Base-by-base conservation (phyloP, 2,888 invertebrate species). In the Limnephilus marmoratus region DNA sequence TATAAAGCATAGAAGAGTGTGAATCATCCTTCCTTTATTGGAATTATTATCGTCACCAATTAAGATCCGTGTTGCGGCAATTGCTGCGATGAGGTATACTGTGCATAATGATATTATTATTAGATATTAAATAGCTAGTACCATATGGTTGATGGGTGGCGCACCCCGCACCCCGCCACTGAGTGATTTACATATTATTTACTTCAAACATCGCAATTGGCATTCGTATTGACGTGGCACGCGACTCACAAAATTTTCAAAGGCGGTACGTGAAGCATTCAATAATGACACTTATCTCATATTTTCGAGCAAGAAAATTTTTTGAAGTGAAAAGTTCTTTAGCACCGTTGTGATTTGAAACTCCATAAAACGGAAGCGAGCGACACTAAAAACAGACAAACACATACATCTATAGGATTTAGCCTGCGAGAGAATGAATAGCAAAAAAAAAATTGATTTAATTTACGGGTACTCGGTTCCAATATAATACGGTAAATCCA, bases 131-230 rank as follows among this genome's bases (percentile, higher is more conserved):
- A 68, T 41, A 7, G 81, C 37, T 41, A 41, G 82, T 31, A 82
- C 88, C 92, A 90, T 90, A 82, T 92, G 92, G 92, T 45, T 88
- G 91, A 91, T 49, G 85, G 68, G 87, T n/a, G 68, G 37, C 90
- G 24, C 82, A 88, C 45, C 34, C 80, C 34, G n/a, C 90, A 80
- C 83, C 68, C 86, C 90, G 87, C 92, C 92, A 81, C 90, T 92
- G 93, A 88, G 91, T 91, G 93, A 93, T 93, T 93, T 93, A 93
- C 93, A 93, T 93, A 93, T 93, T 93, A 93, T 93, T 93, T 92
- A 92, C 92, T 92, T 93, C 85, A 93, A 93, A 93, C 93, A 92
- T 93, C 90, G 93, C 91, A 92, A 93, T 93, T 90, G 87, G 90
- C 92, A 92, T 91, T 92, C 90, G 90, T 92, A 91, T 93, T 87